A percentile compares a stretch with the other conserved stretches of the same genome.
Evolutionary conservation across 1,140 invertebrate species (phyloP).

Genomic region (Pentalonia nigronervosa): DNA sequence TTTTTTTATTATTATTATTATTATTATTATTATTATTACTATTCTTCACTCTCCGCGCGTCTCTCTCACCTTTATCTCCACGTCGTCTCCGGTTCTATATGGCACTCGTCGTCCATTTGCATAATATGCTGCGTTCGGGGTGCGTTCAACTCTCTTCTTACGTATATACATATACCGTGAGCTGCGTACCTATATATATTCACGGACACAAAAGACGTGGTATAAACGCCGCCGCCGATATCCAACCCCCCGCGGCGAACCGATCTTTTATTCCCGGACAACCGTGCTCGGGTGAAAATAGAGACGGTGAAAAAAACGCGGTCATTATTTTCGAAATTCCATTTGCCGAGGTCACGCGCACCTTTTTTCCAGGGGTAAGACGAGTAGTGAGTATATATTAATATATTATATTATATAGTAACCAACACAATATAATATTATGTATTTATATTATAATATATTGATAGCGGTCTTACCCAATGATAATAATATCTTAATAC

Average conservation of each 20-base stretch:
- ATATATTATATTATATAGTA: not conserved
- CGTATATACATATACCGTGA: not conserved
- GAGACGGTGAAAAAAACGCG: constrained; percentile 20
- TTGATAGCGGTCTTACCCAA: not conserved
- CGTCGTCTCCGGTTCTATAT: not conserved
- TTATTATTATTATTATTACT: not conserved
- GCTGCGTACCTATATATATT: too few relatives aligned
- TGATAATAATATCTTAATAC: constrained; percentile 21
- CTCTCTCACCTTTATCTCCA: not conserved
- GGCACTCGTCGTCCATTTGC: constrained; percentile 24
- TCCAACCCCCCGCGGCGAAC: constrained; percentile 19
- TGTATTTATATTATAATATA: not conserved
- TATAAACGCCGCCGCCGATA: constrained; percentile 8
- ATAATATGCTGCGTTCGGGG: constrained; percentile 22
- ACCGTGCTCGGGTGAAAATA: not conserved
- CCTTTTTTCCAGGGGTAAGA: constrained; percentile 29
- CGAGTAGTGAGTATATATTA: not conserved
- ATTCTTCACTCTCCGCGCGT: not conserved
- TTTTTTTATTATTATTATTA: not conserved
- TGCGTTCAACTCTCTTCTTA: constrained; percentile 44
- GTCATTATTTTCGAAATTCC: constrained; percentile 48
- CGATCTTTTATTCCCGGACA: constrained; percentile 42
- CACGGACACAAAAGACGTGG: constrained; percentile 4
- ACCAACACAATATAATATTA: not conserved
- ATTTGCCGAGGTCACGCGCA: not conserved